Evolutionary conservation across 2,888 invertebrate genomes (phyloP).

Genomic region (Tuta absoluta): DNA sequence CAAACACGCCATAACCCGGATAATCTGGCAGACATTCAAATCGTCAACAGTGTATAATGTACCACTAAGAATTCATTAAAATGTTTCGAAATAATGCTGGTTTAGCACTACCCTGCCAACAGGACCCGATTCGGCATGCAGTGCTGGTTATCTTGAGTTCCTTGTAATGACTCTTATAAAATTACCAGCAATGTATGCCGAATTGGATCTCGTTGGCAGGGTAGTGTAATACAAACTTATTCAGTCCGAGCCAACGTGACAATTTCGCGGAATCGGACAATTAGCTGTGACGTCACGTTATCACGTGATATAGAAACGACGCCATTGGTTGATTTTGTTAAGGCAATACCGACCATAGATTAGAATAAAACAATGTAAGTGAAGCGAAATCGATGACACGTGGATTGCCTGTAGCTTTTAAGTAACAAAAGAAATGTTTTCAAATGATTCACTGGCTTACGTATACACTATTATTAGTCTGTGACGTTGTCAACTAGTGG

Average conservation of each 20-base stretch:
- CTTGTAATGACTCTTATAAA: no score
- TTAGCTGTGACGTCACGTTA: background rate
- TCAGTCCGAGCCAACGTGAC: constrained; percentile 21
- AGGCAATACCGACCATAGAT: background rate
- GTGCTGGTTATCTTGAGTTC: no score
- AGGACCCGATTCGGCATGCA: no score
- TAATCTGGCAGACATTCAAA: constrained; percentile 29
- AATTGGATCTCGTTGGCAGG: no score
- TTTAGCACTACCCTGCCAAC: no score
- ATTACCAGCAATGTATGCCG: no score
- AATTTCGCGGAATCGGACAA: background rate
- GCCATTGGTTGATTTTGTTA: constrained; percentile 5
- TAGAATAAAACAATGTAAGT: background rate
- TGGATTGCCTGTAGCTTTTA: background rate
- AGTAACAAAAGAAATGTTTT: constrained; percentile 15
- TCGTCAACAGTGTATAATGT: constrained; percentile 20
- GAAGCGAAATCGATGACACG: constrained; percentile 12
- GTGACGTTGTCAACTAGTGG: constrained; percentile 5
- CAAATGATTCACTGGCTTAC: constrained; percentile 19
- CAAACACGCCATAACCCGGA: constrained; percentile 40
- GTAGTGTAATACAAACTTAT: background rate
- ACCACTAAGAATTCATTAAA: constrained; percentile 22
- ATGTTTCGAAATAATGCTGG: constrained; percentile 23
- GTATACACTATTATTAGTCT: constrained; percentile 8
- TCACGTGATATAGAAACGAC: constrained; percentile 1